Conservation (phyloP, 2,888 invertebrate genomes). For the Erebia epiphron region DNA sequence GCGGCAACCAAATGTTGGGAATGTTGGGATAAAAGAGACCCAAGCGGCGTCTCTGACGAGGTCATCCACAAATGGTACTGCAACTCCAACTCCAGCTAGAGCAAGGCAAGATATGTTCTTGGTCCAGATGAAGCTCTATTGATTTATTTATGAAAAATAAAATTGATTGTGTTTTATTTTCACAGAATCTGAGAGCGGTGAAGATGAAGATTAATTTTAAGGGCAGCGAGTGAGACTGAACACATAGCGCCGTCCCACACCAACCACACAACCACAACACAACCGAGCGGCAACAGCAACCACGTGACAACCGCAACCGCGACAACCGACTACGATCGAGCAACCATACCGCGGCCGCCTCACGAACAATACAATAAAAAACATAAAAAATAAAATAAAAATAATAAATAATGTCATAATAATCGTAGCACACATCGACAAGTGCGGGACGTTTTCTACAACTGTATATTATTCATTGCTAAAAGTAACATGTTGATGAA, state of each 20-base stretch:
- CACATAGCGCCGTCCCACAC: conserved; percentile 46
- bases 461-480: conserved; percentile 79
- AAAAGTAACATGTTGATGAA: conserved; percentile 78
- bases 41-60: too few relatives aligned
- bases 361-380: conserved; percentile 2
- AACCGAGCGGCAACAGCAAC: conserved; percentile 42
- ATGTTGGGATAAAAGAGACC: too few relatives aligned
- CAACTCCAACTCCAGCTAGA: too few relatives aligned
- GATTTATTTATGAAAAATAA: too few relatives aligned
- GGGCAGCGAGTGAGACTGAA: conserved; percentile 80
- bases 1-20: too few relatives aligned
- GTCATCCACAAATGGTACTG: too few relatives aligned
- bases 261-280: conserved; percentile 38
- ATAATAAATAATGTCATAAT: conserved; percentile 49
- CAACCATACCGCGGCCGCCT: conserved; percentile 23
- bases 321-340: conserved; percentile 34
- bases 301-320: conserved; percentile 36
- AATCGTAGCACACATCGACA: conserved; percentile 53
- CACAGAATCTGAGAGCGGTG: conserved; percentile 81
- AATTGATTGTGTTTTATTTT: conserved; percentile 30
- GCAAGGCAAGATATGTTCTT: too few relatives aligned
- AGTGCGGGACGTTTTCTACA: conserved; percentile 68
- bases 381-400: conserved; percentile 46
- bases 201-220: conserved; percentile 80
- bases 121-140: too few relatives aligned